Base-by-base conservation (phyloP, 2,888 invertebrate genomes). In the Podabrus alpinus region DNA sequence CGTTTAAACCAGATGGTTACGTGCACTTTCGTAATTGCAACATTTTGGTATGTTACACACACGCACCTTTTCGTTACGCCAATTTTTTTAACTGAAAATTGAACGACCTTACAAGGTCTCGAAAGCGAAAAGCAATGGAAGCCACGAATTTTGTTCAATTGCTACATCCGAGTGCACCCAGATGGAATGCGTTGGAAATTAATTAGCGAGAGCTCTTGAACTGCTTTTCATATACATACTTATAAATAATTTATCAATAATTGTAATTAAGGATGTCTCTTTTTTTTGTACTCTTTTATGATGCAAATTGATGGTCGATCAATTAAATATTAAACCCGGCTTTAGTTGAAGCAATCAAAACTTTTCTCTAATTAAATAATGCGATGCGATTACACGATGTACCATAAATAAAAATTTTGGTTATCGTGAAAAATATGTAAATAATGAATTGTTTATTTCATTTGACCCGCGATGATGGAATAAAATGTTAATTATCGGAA, bases 401-500 rank as follows among this genome's bases (percentile, higher is more conserved):
- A 45, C 45, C 45, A 25, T 68, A 68, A 25, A 69, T 69, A 24
- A 69, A 74, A 77, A 60, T 68, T 70, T 69, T 64, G 62, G 68
- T 72, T 77, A 77, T 77, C 75, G 64, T 71, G 66, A 59, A 69
- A 66, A 72, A 64, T 74, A 67, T 78, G 72, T 69, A 76, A 78
- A 78, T 76, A 77, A 74, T 73, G 29, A 59, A 68, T 67, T 59
- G 71, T 29, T 71, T 69, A 75, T 77, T 74, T 74, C 72, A 77
- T 77, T 75, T 78, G 75, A 77, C 77, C 77, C 72, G 72, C 72
- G 73, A 69, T 75, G 70, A 73, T 71, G 72, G 59, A 70, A 72
- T 71, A 77, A 75, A 75, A 68, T 74, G 75, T 73, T 75, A 75
- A 77, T 76, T 77, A 75, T 75, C 71, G 75, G 68, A 64, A n/a